Evolutionary conservation across 2,888 invertebrate species (phyloP).

Genomic region (Meghimatium bilineatum): DNA sequence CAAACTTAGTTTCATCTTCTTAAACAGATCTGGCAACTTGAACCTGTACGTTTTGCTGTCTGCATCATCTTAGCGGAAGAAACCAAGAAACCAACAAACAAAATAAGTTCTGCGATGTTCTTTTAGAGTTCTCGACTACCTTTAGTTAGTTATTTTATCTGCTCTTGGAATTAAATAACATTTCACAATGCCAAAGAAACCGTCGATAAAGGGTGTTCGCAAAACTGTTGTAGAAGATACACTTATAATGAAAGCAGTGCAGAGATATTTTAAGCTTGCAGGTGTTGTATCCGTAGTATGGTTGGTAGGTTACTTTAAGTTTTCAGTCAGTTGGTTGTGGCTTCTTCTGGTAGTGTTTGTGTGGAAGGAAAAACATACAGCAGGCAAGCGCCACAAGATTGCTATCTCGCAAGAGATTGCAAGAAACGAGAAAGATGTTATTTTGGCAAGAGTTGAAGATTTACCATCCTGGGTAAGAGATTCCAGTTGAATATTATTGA

Average conservation of each 20-base stretch:
- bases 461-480: constrained; percentile 92
- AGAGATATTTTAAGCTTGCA: constrained; percentile 73
- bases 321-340: constrained; percentile 93
- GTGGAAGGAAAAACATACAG: constrained; percentile 78
- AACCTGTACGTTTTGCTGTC: neutral
- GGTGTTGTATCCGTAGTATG: constrained; percentile 71
- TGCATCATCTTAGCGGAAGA: constrained; percentile 1
- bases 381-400: constrained; percentile 86
- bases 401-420: constrained; percentile 80
- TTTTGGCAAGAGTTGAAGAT: constrained; percentile 91
- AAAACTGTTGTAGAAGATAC: constrained; percentile 65
- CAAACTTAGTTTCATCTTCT: constrained; percentile 1
- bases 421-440: constrained; percentile 89
- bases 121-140: neutral
- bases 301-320: constrained; percentile 74
- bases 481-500: no score
- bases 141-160: neutral
- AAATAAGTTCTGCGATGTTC: neutral
- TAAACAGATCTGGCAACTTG: constrained; percentile 1
- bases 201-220: constrained; percentile 49
- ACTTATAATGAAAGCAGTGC: constrained; percentile 65
- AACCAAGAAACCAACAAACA: neutral
- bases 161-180: neutral
- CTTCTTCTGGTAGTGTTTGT: constrained; percentile 88
- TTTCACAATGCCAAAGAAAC: constrained; percentile 43